Base-by-base conservation (phyloP, 2,888 invertebrate species). In the Oxystoma pomonae region DNA sequence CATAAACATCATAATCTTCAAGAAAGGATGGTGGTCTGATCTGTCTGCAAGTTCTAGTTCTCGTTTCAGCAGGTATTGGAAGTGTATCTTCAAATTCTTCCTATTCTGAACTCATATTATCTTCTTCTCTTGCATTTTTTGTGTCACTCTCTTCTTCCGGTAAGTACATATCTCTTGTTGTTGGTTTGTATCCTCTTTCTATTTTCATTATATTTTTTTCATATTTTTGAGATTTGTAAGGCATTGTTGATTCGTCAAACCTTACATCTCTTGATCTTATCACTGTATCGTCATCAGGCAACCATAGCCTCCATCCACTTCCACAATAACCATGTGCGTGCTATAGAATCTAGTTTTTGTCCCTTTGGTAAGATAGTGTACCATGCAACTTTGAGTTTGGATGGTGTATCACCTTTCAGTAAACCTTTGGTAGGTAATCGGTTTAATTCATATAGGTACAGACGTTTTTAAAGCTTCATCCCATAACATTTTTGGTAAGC, bases 371-470 rank as follows among this genome's bases (percentile, higher is more conserved):
- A 49, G 12, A 59, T 49, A 20, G 59, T 59, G 19, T 49, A 57
- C 65, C 63, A 67, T 55, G 59, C n/a, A n/a, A n/a, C n/a, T n/a
- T n/a, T n/a, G n/a, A n/a, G n/a, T n/a, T n/a, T n/a, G 56, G 65
- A 57, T 49, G 63, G 60, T 55, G 64, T 62, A 58, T 35, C 35
- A 19, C 59, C 63, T 53, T 55, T 62, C n/a, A 52, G 22, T 55
- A 63, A 52, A 19, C 59, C 60, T 51, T 19, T 57, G 12, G 63
- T 66, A 16, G 61, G 62, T 2, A 53, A 56, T 61, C 67, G 52
- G 59, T 68, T 68, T 51, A 63, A 20, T 60, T 66, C 64, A 55
- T 66, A 61, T 22, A n/a, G n/a, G n/a, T n/a, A 58, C 63, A n/a
- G 64, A 63, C 57, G 57, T 60, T 60, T 59, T 56, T 20, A 62